These are phyloP conservation scores for Cheilosia soror DNA, from an alignment of 2,888 invertebrate species.

Conservation along the genomic window DNA sequence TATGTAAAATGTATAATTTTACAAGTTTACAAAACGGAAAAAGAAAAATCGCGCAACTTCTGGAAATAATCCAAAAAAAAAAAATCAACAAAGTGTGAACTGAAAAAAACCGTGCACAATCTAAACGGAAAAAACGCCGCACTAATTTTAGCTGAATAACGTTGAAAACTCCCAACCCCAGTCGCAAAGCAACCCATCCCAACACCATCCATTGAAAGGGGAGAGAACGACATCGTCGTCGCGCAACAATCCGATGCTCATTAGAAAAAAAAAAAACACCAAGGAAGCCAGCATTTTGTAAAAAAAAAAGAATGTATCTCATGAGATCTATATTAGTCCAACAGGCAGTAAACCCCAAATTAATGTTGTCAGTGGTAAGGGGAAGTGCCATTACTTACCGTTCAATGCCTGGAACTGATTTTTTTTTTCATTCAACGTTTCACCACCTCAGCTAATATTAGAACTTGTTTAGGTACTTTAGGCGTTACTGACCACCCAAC, in stretches of 20 bases:
- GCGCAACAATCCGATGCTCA: conserved; percentile 25
- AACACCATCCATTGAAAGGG: not conserved
- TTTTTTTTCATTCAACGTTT: no score
- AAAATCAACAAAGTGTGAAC: conserved; percentile 7
- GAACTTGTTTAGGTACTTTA: conserved; percentile 3
- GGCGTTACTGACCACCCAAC: not conserved
- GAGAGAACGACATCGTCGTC: not conserved
- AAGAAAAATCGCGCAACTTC: conserved; percentile 61
- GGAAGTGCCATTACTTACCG: conserved; percentile 8
- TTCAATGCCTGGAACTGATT: conserved; percentile 17
- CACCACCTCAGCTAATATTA: not conserved
- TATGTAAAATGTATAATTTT: conserved; percentile 48
- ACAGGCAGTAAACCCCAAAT: conserved; percentile 22
- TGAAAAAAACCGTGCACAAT: conserved; percentile 26
- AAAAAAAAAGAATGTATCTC: conserved; percentile 9
- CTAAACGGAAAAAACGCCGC: conserved; percentile 19
- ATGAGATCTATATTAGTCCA: conserved; percentile 20
- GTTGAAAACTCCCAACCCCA: conserved; percentile 21
- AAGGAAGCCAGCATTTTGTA: conserved; percentile 2
- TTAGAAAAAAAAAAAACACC: conserved; percentile 1
- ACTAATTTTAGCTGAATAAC: conserved; percentile 35
- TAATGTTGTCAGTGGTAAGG: conserved; percentile 6
- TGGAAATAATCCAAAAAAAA: conserved; percentile 65
- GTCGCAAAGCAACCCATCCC: not conserved
- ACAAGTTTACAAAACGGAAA: conserved; percentile 23